Evolutionary conservation across 1,140 invertebrate species (phyloP), one percentile per base, ranked within the genome.

Genomic region (Ptiloglossa arizonensis): DNA sequence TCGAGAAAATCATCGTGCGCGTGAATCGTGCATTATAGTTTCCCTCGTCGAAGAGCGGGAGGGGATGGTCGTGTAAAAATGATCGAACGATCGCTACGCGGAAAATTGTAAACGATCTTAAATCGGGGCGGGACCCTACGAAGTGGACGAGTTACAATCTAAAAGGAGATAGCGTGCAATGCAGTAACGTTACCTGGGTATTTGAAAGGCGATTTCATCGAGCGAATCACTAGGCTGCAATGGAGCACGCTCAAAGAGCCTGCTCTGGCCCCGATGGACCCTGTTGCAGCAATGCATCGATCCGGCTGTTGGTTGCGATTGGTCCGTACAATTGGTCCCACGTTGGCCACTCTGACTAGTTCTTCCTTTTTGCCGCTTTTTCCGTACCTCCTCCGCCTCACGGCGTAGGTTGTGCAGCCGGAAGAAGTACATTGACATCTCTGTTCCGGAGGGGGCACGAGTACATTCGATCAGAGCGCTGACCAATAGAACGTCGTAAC

Each of bases 351-450:
- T 74, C 56, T 89, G 92, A 88, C 89, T 88, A 90, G 89, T 84
- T 88, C 90, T 92, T 67, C 89, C 93, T 78, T 93, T 93, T 90
- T 93, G 93, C 86, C 89, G 93, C 91, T 94, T 94, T 87, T 93
- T 94, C 78, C 94, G 94, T 87, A 93, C 93, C 71, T 93, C 96
- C 87, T 96, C 96, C 92, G 96, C 96, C 88, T 95, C 96, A 52
- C 97, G 95, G 89, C 95, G 96, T 87, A 97, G 94, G 92, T 97
- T 97, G 94, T 97, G 97, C 90, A 97, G 95, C 71, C 97, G 97
- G 93, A 98, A 98, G 95, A 98, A 98, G 94, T 97, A 98, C 94
- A 98, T 95, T 94, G 97, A 98, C 97, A 98, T 97, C 68, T 93
- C 94, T 95, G 87, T 87, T 87, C 75, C 77, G 29, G 32, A 9